Evolutionary conservation across 2,797 vertebrate genomes (phyloP).

Genomic region (Gallirallus australis): DNA sequence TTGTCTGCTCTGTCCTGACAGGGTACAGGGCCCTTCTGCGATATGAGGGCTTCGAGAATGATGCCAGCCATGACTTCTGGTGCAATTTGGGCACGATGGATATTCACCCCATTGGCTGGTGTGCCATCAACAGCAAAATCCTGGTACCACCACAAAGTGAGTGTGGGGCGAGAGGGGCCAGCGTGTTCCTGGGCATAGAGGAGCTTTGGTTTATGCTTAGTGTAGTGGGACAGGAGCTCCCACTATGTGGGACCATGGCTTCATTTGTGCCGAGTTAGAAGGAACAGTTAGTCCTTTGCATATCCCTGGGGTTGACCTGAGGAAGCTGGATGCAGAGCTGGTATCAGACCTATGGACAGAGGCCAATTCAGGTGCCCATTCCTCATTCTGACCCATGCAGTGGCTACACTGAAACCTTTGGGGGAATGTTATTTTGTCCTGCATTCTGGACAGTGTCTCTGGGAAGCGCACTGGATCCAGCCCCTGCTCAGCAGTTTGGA

Average conservation of each 20-base stretch:
- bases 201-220: background rate
- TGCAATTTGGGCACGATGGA: conserved; percentile 91
- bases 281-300: background rate
- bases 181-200: background rate
- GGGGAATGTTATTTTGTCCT: background rate
- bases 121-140: conserved; percentile 94
- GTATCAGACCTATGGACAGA: background rate
- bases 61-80: conserved; percentile 91
- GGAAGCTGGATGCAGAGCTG: background rate
- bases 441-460: background rate
- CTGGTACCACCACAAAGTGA: conserved; percentile 94
- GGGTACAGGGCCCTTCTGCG: conserved; percentile 93
- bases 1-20: conserved; percentile 60
- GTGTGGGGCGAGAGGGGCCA: conserved; percentile 6
- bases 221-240: background rate
- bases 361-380: background rate
- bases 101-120: conserved; percentile 95
- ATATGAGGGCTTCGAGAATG: conserved; percentile 92
- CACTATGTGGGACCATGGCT: background rate
- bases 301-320: background rate
- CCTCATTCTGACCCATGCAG: background rate
- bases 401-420: background rate
- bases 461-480: background rate
- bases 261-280: background rate
- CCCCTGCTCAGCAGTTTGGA: background rate